Evolutionary conservation across 2,797 vertebrate species (phyloP), one percentile per base, ranked within the genome.

Genomic region (Sparidentex hasta): DNA sequence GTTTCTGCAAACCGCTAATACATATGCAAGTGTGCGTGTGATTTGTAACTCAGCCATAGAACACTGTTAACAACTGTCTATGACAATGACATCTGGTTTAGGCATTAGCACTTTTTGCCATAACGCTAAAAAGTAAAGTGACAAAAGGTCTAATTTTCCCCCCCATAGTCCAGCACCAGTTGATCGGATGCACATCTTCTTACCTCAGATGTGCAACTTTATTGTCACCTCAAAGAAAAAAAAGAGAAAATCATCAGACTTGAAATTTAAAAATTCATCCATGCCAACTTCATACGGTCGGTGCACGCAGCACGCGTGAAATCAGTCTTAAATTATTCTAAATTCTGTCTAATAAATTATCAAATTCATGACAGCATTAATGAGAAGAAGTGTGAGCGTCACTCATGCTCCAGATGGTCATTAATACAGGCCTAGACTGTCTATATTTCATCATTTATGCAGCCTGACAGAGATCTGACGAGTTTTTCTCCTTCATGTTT

Each of bases 381-480:
- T n/a, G 47, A 20, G 20, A 16, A n/a, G 43, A 54, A 7, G 11
- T 20, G 5, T 3, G 12, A 65, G 65, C 11, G 16, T 54, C 18
- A 16, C 44, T 41, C 21, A 9, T 29, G 3, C 43, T 57, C 7
- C 56, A 13, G 18, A 16, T 47, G 66, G 14, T 43, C 27, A 44
- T 43, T 67, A 71, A 55, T 71, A 8, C 44, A 48, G 20, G 7
- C 33, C 38, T 69, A 25, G 2, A 0, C 3, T 21, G 47, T 69
- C 29, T 38, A 2, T 64, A 5, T 54, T 41, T n/a, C 58, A 55
- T 71, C 29, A 58, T 78, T 65, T 41, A 41, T 57, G 21, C 47
- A 54, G 44, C 52, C 54, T 64, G 44, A 79, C 73, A 62, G 44
- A 47, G 48, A 59, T 47, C 25, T 57, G 68, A 18, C 6, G n/a